Base-by-base conservation (phyloP, 2,113 vertebrate genomes). In the Globicephala melas region DNA sequence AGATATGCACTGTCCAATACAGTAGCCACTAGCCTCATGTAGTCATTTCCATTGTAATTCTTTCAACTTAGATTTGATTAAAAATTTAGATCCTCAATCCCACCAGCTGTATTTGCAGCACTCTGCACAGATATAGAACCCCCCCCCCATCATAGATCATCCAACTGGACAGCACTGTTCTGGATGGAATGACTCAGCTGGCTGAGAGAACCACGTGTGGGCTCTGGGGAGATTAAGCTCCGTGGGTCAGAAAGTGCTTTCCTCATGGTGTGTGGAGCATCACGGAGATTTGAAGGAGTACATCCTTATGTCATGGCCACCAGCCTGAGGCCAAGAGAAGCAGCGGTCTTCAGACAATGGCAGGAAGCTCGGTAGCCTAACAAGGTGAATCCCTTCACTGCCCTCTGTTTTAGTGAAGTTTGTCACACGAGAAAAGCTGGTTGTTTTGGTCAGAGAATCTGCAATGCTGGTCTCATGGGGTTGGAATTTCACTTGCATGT, bases 391-490 rank as follows among this genome's bases (percentile, higher is more conserved):
- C 11, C 23, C 3, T 85, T 18, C 10, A 14, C 1, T 1, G 26
- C 0, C n/a, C 26, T 47, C n/a, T 47, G n/a, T 65, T 18, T 65
- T 18, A 80, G 6, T 31, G 23, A 53, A 7, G 4, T 60, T 31
- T n/a, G 28, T 31, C 89, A 55, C 65, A 79, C 9, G 1, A 26
- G 73, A 20, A 50, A 44, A 80, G 53, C n/a, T 62, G 17, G 23
- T 11, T 26, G 41, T 44, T 41, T 41, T 18, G 71, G 65, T 85
- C 18, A 11, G 55, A 12, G 11, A n/a, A 13, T 85, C 62, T 53
- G 26, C 11, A 20, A 6, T 26, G 1, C 0, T 13, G 2, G 4
- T 23, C 50, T 50, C 50, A 15, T 12, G 44, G 31, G 6, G 5
- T 5, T 15, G 25, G 21, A 93, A 28, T 68, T 53, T 70, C 55